These are phyloP conservation scores for Falco biarmicus DNA, from an alignment of 2,797 vertebrate genomes.

Conservation along the genomic window DNA sequence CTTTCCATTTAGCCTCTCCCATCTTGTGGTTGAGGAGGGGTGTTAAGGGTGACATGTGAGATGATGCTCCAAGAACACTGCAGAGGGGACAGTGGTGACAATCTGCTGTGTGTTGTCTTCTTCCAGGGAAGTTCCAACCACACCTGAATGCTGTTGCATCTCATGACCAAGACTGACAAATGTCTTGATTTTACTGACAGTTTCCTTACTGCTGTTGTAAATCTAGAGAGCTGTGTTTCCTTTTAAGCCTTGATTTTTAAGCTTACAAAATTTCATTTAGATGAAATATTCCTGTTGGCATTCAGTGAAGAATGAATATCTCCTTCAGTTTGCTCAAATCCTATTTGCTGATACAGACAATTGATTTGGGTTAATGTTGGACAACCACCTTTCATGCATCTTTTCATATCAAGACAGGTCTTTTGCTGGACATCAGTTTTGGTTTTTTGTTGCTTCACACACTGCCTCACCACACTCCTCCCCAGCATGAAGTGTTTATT, in stretches of 20 bases:
- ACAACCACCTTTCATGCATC: neutral
- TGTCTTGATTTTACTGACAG: neutral
- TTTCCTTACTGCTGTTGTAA: neutral
- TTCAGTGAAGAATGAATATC: neutral
- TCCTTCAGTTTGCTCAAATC: neutral
- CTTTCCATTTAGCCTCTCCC: neutral
- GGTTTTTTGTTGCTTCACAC: neutral
- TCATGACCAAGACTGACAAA: neutral
- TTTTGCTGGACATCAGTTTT: neutral
- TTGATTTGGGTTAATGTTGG: neutral
- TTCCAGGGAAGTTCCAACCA: neutral
- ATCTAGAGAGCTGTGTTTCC: neutral
- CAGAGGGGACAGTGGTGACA: no score
- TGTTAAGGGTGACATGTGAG: neutral
- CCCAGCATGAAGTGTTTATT: neutral
- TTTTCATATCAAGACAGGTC: neutral
- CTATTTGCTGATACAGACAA: neutral
- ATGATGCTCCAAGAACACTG: neutral
- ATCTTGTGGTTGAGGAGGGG: neutral
- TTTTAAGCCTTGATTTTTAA: neutral
- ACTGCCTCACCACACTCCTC: accelerated
- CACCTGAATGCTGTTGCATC: accelerated
- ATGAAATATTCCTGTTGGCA: neutral
- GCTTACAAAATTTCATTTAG: neutral
- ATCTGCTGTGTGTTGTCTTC: neutral